These are phyloP conservation scores for Dallia pectoralis DNA, from an alignment of 2,797 vertebrate genomes.

Conservation along the genomic window DNA sequence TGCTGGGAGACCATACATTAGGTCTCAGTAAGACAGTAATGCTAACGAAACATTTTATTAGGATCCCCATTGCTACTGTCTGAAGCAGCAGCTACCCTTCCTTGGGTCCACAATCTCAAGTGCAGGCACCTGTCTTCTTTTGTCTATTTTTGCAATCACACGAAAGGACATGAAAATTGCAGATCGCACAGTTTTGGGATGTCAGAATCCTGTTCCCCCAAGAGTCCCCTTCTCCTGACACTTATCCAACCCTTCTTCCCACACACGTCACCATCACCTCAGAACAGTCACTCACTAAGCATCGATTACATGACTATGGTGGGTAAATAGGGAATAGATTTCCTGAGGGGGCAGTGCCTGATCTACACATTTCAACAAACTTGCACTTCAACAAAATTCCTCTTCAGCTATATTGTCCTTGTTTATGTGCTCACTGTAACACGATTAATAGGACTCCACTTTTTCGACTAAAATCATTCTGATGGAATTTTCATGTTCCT, in stretches of 20 bases:
- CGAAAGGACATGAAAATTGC: background rate
- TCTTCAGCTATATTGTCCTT: slow-evolving; percentile 4
- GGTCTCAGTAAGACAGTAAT: background rate
- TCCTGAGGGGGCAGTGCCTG: background rate
- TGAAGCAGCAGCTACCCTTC: background rate
- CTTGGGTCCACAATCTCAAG: background rate
- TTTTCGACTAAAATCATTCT: slow-evolving; percentile 9
- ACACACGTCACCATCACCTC: too few relatives aligned
- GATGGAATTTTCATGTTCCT: slow-evolving; percentile 33
- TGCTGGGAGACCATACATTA: background rate
- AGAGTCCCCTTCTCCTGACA: background rate
- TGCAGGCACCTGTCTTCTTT: background rate
- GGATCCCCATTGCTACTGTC: background rate
- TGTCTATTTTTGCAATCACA: background rate
- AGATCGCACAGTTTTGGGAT: background rate
- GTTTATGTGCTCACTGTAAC: background rate
- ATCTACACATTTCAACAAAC: background rate
- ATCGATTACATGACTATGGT: background rate
- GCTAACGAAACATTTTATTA: background rate
- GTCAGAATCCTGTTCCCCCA: background rate
- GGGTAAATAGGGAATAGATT: background rate
- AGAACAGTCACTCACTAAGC: background rate
- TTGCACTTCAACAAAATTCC: background rate
- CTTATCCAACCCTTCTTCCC: background rate
- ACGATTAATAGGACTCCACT: background rate